These are phyloP conservation scores for Pluvialis apricaria DNA, from an alignment of 2,113 vertebrate species.

Conservation along the genomic window DNA sequence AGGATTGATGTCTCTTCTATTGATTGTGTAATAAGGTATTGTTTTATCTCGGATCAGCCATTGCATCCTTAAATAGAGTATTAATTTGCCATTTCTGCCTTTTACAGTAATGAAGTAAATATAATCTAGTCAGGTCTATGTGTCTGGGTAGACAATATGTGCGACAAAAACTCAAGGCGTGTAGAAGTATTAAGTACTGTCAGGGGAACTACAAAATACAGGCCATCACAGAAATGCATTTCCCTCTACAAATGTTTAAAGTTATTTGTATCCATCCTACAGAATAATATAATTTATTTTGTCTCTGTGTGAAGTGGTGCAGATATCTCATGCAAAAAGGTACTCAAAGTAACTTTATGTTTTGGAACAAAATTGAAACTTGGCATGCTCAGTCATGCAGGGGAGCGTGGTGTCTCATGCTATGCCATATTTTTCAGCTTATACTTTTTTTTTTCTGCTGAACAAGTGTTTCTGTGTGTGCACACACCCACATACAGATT, in stretches of 20 bases:
- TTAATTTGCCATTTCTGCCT: background rate
- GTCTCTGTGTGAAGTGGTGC: background rate
- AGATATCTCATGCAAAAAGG: background rate
- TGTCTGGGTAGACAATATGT: background rate
- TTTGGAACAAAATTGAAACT: background rate
- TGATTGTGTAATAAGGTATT: background rate
- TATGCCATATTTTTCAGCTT: background rate
- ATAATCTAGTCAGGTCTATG: background rate
- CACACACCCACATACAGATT: background rate
- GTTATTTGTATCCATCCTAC: background rate
- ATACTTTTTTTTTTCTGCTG: background rate
- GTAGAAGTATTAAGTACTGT: background rate
- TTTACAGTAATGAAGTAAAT: background rate
- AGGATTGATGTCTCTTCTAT: background rate
- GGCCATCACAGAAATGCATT: background rate
- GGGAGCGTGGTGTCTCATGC: background rate
- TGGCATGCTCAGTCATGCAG: background rate
- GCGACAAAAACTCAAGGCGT: background rate
- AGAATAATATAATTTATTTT: background rate
- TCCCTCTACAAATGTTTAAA: background rate
- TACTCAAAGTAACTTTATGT: background rate
- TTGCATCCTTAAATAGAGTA: background rate
- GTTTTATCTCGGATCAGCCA: background rate
- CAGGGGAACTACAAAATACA: background rate
- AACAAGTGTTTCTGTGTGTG: background rate